A percentile compares a stretch with the other conserved stretches of the same genome.
These are phyloP conservation scores for Stomatorhinus ivindoensis DNA, from an alignment of 2,113 vertebrate species.

Conservation along the genomic window DNA sequence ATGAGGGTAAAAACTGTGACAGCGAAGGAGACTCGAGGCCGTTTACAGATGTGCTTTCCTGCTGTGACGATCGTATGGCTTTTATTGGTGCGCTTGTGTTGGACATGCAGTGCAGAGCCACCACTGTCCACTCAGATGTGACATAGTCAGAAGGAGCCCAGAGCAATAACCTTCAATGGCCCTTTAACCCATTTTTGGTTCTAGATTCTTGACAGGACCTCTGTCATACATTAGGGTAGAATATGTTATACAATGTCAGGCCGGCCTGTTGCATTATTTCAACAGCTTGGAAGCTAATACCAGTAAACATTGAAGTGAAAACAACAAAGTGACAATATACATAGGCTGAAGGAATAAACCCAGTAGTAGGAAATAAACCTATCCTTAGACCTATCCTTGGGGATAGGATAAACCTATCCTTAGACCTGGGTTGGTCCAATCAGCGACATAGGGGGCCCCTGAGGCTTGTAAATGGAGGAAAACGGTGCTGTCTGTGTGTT, in stretches of 20 bases:
- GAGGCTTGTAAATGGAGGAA: background rate
- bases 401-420: background rate
- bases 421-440: background rate
- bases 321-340: background rate
- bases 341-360: background rate
- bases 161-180: background rate
- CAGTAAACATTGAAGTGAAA: background rate
- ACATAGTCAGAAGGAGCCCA: background rate
- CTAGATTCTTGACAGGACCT: background rate
- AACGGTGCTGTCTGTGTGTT: background rate
- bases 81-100: background rate
- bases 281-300: background rate
- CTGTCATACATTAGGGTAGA: background rate
- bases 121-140: background rate
- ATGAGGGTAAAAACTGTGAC: background rate
- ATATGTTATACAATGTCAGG: background rate
- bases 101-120: background rate
- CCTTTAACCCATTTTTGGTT: background rate
- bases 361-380: background rate
- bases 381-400: too few species aligned
- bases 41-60: background rate
- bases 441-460: background rate
- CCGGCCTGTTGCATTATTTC: background rate
- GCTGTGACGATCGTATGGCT: background rate
- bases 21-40: background rate